Evolutionary conservation across 2,888 invertebrate genomes (phyloP), one percentile per base, ranked within the genome.

Genomic region (Stramonita haemastoma): DNA sequence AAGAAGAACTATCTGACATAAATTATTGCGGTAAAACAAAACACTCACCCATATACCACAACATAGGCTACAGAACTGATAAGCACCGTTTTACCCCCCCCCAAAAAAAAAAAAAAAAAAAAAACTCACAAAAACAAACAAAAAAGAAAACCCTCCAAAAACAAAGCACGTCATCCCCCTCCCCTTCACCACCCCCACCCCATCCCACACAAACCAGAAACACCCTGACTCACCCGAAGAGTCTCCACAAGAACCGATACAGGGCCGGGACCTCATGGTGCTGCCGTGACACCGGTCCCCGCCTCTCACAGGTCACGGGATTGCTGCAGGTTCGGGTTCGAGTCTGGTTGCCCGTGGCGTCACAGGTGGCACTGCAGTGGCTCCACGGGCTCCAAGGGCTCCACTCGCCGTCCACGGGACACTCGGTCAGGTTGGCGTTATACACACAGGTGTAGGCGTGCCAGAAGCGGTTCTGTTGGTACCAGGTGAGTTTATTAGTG

Each of bases 361-460:
- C 92, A 87, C 93, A 93, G 29, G 91, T 84, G 26, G 90, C 91
- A 4, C 66, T 77, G 89, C 93, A 93, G 13, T 15, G 34, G 83
- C 86, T 85, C 93, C 93, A 93, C 15, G 32, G 73, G 29, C 91
- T 88, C 93, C 93, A 93, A 19, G 90, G 89, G 36, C 91, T 89
- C 92, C 91, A 93, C 26, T 79, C 91, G 26, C 93, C 93, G 87
- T 93, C 92, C 79, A 91, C 92, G 90, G 70, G 79, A 88, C 93
- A 93, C n/a, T 87, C 32, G 11, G 73, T 84, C 26, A 90, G 66
- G 70, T 91, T 56, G n/a, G 87, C 19, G 22, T 86, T 83, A 84
- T 88, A 90, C 22, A 90, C 90, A 87, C 93, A 93, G 0, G 70
- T 56, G 84, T 93, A 93, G 17, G 91, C 90, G 77, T 90, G 89